phyloP scores from a whole-genome alignment of 1,140 invertebrate genomes.

The Patella vulgata region DNA sequence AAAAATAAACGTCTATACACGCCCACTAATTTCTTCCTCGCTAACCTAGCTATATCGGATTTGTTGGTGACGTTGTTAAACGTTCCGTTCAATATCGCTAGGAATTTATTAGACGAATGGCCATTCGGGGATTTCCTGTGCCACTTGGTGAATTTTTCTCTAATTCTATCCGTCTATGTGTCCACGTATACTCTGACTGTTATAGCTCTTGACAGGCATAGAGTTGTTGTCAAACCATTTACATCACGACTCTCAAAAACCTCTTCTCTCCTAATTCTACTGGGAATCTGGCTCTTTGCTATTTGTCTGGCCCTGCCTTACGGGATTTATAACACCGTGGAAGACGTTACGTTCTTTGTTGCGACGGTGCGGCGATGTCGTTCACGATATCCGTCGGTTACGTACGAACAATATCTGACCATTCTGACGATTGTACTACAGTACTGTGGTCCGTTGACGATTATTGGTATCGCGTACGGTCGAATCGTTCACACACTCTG shows the following conservation, averaged over 20 bases:
- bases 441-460: constrained; percentile 69
- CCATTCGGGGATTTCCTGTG: constrained; percentile 68
- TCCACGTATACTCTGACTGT: constrained; percentile 70
- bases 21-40: constrained; percentile 97
- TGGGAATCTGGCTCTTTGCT: constrained; percentile 68
- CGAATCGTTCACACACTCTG: constrained; percentile 57
- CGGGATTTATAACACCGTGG: constrained; percentile 65
- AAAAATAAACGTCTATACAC: constrained; percentile 94
- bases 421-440: constrained; percentile 68
- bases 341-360: constrained; percentile 27
- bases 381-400: constrained; percentile 50
- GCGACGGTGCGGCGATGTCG: constrained; percentile 58
- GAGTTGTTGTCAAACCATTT: constrained; percentile 69
- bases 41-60: constrained; percentile 95
- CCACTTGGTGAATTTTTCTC: constrained; percentile 68
- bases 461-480: constrained; percentile 67
- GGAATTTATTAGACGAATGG: constrained; percentile 63
- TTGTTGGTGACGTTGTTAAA: constrained; percentile 90
- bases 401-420: constrained; percentile 64
- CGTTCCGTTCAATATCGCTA: constrained; percentile 74
- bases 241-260: constrained; percentile 63
- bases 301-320: constrained; percentile 68
- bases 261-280: constrained; percentile 62
- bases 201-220: constrained; percentile 70
- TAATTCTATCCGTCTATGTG: constrained; percentile 70